Evolutionary conservation across 2,888 invertebrate species (phyloP).

Genomic region (Pristionchus japonicus): DNA sequence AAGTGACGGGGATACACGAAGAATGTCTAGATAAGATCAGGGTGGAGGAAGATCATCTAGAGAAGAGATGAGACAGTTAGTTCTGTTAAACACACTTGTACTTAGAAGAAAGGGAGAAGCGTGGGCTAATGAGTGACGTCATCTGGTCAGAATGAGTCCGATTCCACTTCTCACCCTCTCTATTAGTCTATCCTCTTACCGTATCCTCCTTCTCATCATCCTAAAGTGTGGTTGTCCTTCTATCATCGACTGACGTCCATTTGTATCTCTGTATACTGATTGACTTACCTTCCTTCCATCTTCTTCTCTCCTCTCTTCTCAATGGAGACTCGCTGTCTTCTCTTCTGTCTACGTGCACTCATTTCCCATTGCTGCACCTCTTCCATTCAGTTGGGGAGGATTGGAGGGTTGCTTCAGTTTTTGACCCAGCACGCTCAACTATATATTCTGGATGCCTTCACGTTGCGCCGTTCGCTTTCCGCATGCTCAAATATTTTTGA

Average conservation of each 20-base stretch:
- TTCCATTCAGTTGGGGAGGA: neutral
- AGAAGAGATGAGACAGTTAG: neutral
- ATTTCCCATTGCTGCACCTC: neutral
- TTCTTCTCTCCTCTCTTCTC: neutral
- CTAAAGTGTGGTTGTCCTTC: slow-evolving; percentile 38
- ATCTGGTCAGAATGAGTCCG: neutral
- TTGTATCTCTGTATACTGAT: slow-evolving; percentile 25
- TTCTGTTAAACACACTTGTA: neutral
- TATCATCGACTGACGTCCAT: slow-evolving; percentile 18
- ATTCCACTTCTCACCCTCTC: neutral
- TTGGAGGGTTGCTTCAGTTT: neutral
- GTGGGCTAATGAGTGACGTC: neutral
- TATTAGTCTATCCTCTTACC: slow-evolving; percentile 27
- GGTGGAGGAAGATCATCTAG: neutral
- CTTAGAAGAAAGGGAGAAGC: neutral
- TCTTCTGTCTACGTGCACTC: slow-evolving; percentile 3
- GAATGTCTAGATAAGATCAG: slow-evolving; percentile 16
- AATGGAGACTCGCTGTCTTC: neutral
- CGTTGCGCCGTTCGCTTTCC: neutral
- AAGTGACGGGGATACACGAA: neutral
- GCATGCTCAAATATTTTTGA: too few relatives aligned
- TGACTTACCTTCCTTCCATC: slow-evolving; percentile 5
- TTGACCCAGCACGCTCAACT: neutral
- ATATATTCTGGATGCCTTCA: neutral
- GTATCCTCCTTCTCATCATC: slow-evolving; percentile 29